Evolutionary conservation across 2,113 vertebrate genomes (phyloP), one percentile per base, ranked within the genome.

Genomic region (Gobiocypris rarus): DNA sequence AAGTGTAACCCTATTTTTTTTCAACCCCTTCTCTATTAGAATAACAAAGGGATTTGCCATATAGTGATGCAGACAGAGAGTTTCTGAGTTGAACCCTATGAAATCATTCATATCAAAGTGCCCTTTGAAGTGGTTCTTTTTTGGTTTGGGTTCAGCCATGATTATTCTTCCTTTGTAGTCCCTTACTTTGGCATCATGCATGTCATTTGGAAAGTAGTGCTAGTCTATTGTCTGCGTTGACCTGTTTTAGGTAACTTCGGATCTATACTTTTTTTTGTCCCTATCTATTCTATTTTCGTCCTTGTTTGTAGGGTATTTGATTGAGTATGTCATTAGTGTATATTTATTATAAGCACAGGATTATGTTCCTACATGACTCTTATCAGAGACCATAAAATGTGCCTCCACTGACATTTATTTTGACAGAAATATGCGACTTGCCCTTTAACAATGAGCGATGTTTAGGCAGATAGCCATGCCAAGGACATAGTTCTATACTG

Each of bases 381-480:
- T 45, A 71, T 73, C 54, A 83, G 14, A 83, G 70, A 71, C 69
- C 38, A 74, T 83, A 83, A 83, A 38, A 73, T 74, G 69, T 73
- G 71, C 13, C 56, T 48, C 31, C 45, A 52, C 67, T 65, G 84
- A 59, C 56, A 73, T 85, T 85, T 67, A 73, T 70, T 71, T 65
- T 73, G 77, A 75, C 84, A 63, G 54, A 75, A 85, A 81, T 81
- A 79, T 85, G 84, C 59, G 67, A 38, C 69, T 63, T 67, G 43
- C 28, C 84, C 77, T 81, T 81, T 75, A 48, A 67, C 69, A 85
- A 70, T 41, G 70, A 48, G 31, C 1, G 67, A 67, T 74, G 54
- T 75, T 75, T 24, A 31, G 43, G 14, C 14, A 38, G 54, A 38
- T 81, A 43, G 31, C 34, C 3, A 17, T 26, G 6, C n/a, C 67